Conservation (phyloP, 2,797 vertebrate species). For the Girardinus metallicus region DNA sequence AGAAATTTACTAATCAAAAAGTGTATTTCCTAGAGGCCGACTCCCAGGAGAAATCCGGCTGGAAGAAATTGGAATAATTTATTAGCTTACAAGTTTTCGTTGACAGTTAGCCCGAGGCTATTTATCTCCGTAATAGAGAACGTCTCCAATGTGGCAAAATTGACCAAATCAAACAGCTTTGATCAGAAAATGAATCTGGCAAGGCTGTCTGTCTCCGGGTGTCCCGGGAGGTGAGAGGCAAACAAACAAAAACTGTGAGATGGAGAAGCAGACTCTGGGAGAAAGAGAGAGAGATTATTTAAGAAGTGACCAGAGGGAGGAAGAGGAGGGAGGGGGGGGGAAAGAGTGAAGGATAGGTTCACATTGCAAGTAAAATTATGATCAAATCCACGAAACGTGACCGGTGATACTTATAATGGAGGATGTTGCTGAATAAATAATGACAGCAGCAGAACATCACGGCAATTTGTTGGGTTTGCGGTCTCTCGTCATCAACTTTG, state of each 20-base stretch:
- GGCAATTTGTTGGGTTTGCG: slow-evolving; percentile 61
- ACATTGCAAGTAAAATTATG: slow-evolving; percentile 73
- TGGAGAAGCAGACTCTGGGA: slow-evolving; percentile 33
- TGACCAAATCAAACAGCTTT: slow-evolving; percentile 99
- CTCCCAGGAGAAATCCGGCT: slow-evolving; percentile 97
- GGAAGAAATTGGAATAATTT: slow-evolving; percentile 99
- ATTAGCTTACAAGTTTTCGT: slow-evolving; percentile 99
- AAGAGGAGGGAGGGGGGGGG: background rate
- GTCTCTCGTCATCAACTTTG: slow-evolving; percentile 56
- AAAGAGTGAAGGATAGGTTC: slow-evolving; percentile 61
- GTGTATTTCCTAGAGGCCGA: slow-evolving; percentile 99
- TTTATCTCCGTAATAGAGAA: slow-evolving; percentile 99
- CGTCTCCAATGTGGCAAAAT: slow-evolving; percentile 99
- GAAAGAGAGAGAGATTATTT: slow-evolving; percentile 66
- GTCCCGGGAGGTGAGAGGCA: slow-evolving; percentile 89
- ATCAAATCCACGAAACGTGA: slow-evolving; percentile 57
- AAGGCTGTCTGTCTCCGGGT: slow-evolving; percentile 93
- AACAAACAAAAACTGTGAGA: slow-evolving; percentile 90
- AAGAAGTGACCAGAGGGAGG: slow-evolving; percentile 89
- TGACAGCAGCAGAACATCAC: slow-evolving; percentile 56
- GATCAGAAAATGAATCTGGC: slow-evolving; percentile 99
- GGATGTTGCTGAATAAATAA: slow-evolving; percentile 57
- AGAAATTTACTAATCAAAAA: slow-evolving; percentile 99
- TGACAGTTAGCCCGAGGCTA: slow-evolving; percentile 99
- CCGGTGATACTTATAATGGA: slow-evolving; percentile 49